Evolutionary conservation across 2,888 invertebrate species (phyloP).

Genomic region (Bellardia bayeri): DNA sequence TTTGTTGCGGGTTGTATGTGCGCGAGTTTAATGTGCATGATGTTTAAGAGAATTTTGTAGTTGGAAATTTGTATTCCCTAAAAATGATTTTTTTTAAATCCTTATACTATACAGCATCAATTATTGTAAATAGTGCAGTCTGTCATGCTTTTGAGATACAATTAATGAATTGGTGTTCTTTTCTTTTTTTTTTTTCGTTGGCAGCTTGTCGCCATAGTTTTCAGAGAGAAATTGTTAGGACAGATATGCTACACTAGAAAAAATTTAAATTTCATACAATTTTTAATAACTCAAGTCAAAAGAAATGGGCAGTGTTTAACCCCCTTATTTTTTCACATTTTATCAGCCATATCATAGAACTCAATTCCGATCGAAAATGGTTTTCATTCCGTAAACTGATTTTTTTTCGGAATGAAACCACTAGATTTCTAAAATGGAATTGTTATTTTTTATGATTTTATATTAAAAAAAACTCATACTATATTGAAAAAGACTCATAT

Average conservation of each 20-base stretch:
- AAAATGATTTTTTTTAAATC: background rate
- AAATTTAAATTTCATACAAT: background rate
- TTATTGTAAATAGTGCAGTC: slow-evolving; percentile 20
- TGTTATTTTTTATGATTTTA: no score
- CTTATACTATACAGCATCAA: background rate
- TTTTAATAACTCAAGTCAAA: no score
- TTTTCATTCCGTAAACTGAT: no score
- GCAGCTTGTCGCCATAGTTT: slow-evolving; percentile 12
- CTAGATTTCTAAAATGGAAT: no score
- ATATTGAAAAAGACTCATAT: no score
- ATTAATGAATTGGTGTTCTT: slow-evolving; percentile 42
- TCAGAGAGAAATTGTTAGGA: slow-evolving; percentile 12
- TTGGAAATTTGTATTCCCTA: slow-evolving; percentile 26
- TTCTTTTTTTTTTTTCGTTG: slow-evolving; percentile 1
- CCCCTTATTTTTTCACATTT: no score
- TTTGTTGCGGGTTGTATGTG: slow-evolving; percentile 34
- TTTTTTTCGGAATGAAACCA: no score
- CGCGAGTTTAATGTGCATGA: slow-evolving; percentile 12
- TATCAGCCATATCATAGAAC: no score
- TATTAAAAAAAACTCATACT: no score
- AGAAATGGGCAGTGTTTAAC: no score
- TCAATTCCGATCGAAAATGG: no score
- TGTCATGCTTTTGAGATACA: slow-evolving; percentile 34
- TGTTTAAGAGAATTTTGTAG: background rate
- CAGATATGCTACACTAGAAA: background rate